Base-by-base conservation (phyloP, 1,140 invertebrate genomes). In the Polypedilum vanderplanki region DNA sequence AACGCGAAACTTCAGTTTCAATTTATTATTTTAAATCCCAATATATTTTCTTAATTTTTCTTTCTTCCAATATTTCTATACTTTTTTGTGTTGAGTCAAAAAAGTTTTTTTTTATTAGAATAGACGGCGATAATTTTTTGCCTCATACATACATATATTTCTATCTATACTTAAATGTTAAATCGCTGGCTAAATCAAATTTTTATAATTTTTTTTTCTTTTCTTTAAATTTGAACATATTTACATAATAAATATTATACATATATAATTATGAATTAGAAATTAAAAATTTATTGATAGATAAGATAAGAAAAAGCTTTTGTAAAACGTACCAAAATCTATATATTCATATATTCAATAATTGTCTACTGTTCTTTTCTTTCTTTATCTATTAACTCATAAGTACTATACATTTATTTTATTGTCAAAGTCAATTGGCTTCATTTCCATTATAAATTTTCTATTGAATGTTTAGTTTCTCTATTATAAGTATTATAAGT, bases 361-460 rank as follows among this genome's bases (percentile, higher is more conserved):
- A 17, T 57, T 57, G 46, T 12, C 46, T 57, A 15, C n/a, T 57
- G 46, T 57, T 57, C 10, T 57, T 57, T 57, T 15, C 46, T 15
- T 57, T 57, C 10, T 57, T 17, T 57, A 57, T 57, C 46, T 57
- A 57, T 57, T 57, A 57, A 57, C 1, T 15, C n/a, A 57, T 41
- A 70, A 65, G n/a, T n/a, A n/a, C n/a, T n/a, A n/a, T n/a, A n/a
- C n/a, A n/a, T n/a, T n/a, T n/a, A n/a, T n/a, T 41, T 22, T 24
- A 70, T 40, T 73, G 7, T 40, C 24, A 73, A 73, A 75, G 18
- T 57, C 5, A 10, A 70, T 70, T 70, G 65, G 65, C 65, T 70
- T 70, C 8, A 22, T 70, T 70, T 70, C 20, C 65, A 18, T 70
- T n/a, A n/a, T n/a, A n/a, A n/a, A n/a, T n/a, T n/a, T n/a, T n/a